A percentile compares a stretch with the other conserved stretches of the same genome.
These are phyloP conservation scores for Caenorhabditis macrosperma DNA, from an alignment of 2,888 invertebrate species.

Conservation along the genomic window DNA sequence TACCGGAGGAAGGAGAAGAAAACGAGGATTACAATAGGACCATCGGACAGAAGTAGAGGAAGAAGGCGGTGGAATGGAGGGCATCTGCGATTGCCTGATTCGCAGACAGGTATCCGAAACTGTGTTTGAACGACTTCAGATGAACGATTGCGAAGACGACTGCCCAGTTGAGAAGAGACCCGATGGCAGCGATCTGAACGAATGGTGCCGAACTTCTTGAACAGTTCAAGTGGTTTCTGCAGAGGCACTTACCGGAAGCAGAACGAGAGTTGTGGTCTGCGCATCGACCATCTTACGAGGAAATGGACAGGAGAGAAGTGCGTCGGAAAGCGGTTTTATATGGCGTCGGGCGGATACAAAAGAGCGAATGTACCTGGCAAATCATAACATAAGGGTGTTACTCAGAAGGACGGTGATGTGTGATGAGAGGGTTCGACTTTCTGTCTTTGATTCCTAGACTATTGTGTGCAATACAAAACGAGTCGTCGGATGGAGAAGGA, in stretches of 20 bases:
- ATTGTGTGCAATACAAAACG: not conserved
- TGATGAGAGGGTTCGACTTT: not conserved
- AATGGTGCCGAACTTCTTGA: too few relatives aligned
- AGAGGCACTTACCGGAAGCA: not conserved
- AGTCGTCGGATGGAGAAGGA: not conserved
- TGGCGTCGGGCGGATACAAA: not conserved
- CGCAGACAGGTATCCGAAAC: constrained; percentile 22
- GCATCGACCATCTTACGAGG: not conserved
- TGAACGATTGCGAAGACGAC: constrained; percentile 6
- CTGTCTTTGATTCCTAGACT: not conserved
- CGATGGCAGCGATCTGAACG: constrained; percentile 2
- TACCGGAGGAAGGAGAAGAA: not conserved
- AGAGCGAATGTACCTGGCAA: not conserved
- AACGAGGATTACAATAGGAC: constrained; percentile 3
- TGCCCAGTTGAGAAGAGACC: constrained; percentile 14
- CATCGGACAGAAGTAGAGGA: constrained; percentile 26
- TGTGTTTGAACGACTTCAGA: constrained; percentile 23
- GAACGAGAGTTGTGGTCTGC: not conserved
- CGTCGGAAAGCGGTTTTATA: not conserved
- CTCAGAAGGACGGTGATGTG: not conserved
- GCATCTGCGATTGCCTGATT: constrained; percentile 26
- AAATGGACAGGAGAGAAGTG: not conserved
- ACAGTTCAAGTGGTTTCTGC: too few relatives aligned
- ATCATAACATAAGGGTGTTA: not conserved
- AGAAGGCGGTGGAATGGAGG: constrained; percentile 3